These are phyloP conservation scores for Spongilla lacustris DNA, from an alignment of 37 sponge, comb jelly and placozoan genomes.

Conservation along the genomic window DNA sequence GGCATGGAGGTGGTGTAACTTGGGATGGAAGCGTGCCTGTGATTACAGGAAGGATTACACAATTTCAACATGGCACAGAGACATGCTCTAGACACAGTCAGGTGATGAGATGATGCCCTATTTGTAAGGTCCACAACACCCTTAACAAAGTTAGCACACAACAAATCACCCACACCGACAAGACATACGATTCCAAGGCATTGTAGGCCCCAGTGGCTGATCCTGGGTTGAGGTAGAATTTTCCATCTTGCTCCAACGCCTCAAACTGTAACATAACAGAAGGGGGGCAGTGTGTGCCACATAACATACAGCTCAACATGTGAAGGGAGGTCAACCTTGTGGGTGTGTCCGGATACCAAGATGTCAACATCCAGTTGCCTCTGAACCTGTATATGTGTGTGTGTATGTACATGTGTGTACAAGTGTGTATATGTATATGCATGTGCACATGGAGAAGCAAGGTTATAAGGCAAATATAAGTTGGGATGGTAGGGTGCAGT, in stretches of 20 bases:
- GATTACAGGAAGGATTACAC: too few species aligned
- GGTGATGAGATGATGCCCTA: too few species aligned
- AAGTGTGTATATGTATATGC: neutral
- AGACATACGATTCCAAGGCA: slow-evolving; percentile 80
- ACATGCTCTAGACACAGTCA: too few species aligned
- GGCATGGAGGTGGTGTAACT: too few species aligned
- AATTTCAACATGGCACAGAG: too few species aligned
- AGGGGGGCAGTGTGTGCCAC: neutral
- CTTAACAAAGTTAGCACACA: neutral
- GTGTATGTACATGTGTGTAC: neutral
- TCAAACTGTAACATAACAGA: slow-evolving; percentile 68
- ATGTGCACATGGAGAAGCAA: too few species aligned
- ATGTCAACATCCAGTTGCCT: slow-evolving; percentile 97
- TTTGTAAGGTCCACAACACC: neutral
- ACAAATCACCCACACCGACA: too few species aligned
- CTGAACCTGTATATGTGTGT: slow-evolving; percentile 68
- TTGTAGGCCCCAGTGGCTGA: slow-evolving; percentile 98
- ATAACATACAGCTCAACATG: neutral
- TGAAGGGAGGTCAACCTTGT: slow-evolving; percentile 78
- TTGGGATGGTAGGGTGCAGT: too few species aligned
- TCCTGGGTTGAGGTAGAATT: slow-evolving; percentile 98
- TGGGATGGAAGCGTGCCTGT: too few species aligned
- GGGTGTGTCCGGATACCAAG: slow-evolving; percentile 96
- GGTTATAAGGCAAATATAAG: too few species aligned
- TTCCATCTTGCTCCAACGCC: slow-evolving; percentile 90